Evolutionary conservation across 2,797 vertebrate species (phyloP).

Genomic region (Caiman crocodilus): DNA sequence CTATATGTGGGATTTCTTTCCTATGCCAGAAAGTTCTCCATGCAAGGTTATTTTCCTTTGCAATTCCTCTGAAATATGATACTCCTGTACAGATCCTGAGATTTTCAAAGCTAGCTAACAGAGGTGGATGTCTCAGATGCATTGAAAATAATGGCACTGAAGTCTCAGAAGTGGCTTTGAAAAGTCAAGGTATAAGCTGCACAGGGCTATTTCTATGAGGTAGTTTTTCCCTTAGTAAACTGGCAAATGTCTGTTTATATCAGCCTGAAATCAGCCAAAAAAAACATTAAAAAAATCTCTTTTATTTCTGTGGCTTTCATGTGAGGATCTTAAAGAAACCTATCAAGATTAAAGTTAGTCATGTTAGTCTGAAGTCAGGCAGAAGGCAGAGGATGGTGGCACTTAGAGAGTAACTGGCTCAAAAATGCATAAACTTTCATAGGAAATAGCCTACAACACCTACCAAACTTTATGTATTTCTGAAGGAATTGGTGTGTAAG

Average conservation of each 20-base stretch:
- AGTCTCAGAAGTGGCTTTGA: neutral
- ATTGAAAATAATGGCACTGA: constrained; percentile 1
- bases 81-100: neutral
- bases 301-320: neutral
- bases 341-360: neutral
- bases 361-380: no score
- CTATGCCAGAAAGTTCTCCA: neutral
- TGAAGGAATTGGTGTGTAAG: no score
- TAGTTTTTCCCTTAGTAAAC: neutral
- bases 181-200: neutral
- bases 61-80: constrained; percentile 10
- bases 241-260: neutral
- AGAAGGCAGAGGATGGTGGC: no score
- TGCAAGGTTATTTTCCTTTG: neutral
- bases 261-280: neutral
- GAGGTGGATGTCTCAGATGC: neutral
- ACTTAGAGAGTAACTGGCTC: no score
- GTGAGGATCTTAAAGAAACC: neutral
- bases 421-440: no score
- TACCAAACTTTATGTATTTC: no score
- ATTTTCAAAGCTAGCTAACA: constrained; percentile 10
- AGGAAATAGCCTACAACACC: no score
- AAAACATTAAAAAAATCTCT: neutral
- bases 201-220: rapidly evolving
- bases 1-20: neutral